Evolutionary conservation across 2,888 invertebrate species (phyloP).

Genomic region (Aphidius colemani): DNA sequence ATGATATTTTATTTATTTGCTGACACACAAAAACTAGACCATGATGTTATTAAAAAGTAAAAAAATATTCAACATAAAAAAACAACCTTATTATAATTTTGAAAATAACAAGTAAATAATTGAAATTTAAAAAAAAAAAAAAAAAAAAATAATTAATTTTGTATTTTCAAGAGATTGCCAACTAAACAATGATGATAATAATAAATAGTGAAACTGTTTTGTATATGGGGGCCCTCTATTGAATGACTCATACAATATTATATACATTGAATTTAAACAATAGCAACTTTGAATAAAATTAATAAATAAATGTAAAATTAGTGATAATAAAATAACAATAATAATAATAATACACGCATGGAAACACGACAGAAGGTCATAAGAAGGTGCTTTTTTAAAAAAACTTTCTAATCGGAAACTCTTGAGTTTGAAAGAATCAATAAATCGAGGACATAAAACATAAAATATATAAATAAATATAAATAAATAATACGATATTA

Average conservation of each 20-base stretch:
- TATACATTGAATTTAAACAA: conserved; percentile 8
- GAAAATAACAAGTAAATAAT: neutral
- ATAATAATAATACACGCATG: neutral
- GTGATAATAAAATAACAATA: neutral
- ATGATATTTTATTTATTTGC: too few species aligned
- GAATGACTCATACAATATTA: neutral
- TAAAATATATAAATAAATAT: neutral
- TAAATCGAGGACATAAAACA: conserved; percentile 12
- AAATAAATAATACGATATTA: conserved; percentile 1
- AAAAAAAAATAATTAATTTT: too few species aligned
- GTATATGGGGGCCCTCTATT: neutral
- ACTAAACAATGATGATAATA: too few species aligned
- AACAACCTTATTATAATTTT: too few species aligned
- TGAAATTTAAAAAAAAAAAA: too few species aligned
- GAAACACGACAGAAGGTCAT: conserved; percentile 17
- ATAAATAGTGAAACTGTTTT: too few species aligned
- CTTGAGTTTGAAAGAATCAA: conserved; percentile 22
- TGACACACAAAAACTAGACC: too few species aligned
- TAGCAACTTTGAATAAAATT: neutral
- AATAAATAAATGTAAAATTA: conserved; percentile 1
- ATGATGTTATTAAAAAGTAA: too few species aligned
- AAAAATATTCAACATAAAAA: too few species aligned
- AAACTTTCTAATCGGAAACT: conserved; percentile 27
- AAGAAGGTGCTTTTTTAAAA: conserved; percentile 15
- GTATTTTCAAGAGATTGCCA: too few species aligned